Conservation (phyloP, 2,113 vertebrate genomes). For the Ailurus styani region DNA sequence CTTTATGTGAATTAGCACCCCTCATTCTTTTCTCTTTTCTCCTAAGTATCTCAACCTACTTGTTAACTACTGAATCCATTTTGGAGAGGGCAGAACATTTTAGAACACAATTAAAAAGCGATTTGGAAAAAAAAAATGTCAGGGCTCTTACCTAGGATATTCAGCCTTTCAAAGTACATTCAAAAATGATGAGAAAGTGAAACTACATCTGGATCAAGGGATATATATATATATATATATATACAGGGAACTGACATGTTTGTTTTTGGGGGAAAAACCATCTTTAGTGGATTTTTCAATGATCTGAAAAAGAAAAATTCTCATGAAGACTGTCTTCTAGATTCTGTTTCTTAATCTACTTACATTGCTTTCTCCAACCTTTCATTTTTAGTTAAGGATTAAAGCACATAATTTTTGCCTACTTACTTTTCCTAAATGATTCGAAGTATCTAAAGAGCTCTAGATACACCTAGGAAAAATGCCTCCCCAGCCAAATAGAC, state of each 20-base stretch:
- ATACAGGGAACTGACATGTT: neutral
- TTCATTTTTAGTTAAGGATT: neutral
- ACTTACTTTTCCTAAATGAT: constrained; percentile 56
- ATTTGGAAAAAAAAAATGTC: neutral
- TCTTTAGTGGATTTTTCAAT: neutral
- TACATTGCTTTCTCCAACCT: neutral
- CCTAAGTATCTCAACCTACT: neutral
- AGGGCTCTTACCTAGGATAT: neutral
- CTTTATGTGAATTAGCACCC: neutral
- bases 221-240: neutral
- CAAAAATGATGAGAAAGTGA: neutral
- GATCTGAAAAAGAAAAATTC: neutral
- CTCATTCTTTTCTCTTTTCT: neutral
- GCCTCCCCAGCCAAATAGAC: neutral
- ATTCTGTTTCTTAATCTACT: neutral
- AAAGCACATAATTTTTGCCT: neutral
- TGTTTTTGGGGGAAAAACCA: neutral
- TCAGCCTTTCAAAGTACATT: neutral
- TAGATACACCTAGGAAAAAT: constrained; percentile 51
- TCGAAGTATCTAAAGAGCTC: constrained; percentile 61
- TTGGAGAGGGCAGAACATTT: neutral
- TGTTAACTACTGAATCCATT: neutral
- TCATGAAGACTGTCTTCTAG: neutral
- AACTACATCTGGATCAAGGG: neutral
- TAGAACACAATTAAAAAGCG: neutral